A percentile compares a stretch with the other conserved stretches of the same genome.
These are phyloP conservation scores for Brachypalpus laphriformis DNA, from an alignment of 2,888 invertebrate genomes.

Conservation along the genomic window DNA sequence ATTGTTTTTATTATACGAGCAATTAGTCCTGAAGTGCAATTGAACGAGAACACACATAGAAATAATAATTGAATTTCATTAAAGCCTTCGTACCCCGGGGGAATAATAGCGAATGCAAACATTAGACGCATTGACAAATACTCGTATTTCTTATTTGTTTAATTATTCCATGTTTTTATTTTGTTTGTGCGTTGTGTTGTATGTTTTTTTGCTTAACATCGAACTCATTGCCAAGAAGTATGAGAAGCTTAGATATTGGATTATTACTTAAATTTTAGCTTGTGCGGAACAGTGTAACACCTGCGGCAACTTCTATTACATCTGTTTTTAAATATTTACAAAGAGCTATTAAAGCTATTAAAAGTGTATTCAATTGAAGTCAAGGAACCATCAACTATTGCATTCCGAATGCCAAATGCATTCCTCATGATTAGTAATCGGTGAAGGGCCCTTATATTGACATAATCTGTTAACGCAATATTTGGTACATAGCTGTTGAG, in stretches of 20 bases:
- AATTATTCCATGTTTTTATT: not conserved
- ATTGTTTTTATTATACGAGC: not conserved
- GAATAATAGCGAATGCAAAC: constrained; percentile 28
- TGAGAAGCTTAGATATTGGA: not conserved
- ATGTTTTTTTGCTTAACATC: not conserved
- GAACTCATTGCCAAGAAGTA: not conserved
- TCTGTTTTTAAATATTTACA: not conserved
- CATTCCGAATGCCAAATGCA: not conserved
- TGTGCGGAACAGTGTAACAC: not conserved
- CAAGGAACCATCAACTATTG: too few species aligned
- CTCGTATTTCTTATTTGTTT: constrained; percentile 6
- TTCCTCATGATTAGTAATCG: not conserved
- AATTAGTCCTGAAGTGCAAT: constrained; percentile 43
- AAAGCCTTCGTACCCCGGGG: constrained; percentile 4
- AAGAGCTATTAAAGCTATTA: not conserved
- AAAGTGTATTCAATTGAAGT: not conserved
- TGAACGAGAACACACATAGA: constrained; percentile 7
- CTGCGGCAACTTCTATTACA: not conserved
- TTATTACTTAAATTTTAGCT: not conserved
- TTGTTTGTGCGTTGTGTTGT: not conserved
- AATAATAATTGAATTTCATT: constrained; percentile 40
- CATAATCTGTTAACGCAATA: not conserved
- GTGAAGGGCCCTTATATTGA: not conserved
- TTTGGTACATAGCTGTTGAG: not conserved
- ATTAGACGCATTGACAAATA: constrained; percentile 3